Evolutionary conservation across 2,113 vertebrate species (phyloP).

Genomic region (Phyllostomus discolor): DNA sequence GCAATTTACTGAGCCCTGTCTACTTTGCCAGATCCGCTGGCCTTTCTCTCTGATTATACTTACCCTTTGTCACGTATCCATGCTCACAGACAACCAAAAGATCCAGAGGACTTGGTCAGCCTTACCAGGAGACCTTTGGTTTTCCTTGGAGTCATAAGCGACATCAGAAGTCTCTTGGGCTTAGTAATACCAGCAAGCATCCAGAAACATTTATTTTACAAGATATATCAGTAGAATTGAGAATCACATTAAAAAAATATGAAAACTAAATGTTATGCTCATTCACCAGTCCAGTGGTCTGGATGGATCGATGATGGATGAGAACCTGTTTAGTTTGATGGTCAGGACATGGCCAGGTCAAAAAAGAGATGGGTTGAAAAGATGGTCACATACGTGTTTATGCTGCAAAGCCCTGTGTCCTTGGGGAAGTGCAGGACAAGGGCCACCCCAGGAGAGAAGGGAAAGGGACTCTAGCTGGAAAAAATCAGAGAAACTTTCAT

Average conservation of each 20-base stretch:
- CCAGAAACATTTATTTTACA: neutral
- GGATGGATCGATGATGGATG: neutral
- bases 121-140: neutral
- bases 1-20: neutral
- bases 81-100: neutral
- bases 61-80: neutral
- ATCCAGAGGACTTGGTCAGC: neutral
- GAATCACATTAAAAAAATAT: neutral
- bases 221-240: neutral
- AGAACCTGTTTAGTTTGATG: neutral
- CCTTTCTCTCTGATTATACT: neutral
- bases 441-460: neutral
- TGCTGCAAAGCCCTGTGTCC: neutral
- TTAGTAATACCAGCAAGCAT: neutral
- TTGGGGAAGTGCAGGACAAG: neutral
- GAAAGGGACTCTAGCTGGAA: neutral
- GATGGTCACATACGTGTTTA: neutral
- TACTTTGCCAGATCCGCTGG: neutral
- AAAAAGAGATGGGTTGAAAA: neutral
- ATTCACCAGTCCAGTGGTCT: neutral
- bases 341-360: neutral
- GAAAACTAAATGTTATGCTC: neutral
- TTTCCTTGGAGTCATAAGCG: constrained; percentile 19
- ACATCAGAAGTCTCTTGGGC: neutral
- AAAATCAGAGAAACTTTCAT: neutral